Evolutionary conservation across 2,113 vertebrate species (phyloP), one percentile per base, ranked within the genome.

Genomic region (Sturnira hondurensis): DNA sequence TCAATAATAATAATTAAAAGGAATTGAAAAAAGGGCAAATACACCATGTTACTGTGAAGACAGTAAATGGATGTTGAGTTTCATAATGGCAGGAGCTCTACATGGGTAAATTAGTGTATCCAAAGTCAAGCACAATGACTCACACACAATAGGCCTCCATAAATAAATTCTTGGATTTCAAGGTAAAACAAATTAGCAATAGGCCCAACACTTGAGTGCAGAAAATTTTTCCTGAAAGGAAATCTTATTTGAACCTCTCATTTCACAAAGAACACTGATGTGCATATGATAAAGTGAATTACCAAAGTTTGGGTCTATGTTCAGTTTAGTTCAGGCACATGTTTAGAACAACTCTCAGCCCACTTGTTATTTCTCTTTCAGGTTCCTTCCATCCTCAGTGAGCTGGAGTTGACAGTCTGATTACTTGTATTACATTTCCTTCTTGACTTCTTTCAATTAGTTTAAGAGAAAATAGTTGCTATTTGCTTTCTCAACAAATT

Each of bases 391-490:
- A 52, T 20, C 0, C 33, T 67, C 76, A 92, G 11, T 3, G 70
- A 31, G 68, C 28, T 70, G 6, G 47, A 58, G 83, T 63, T 96
- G 74, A 83, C 68, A 68, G 41, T 78, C 45, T 16, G 24, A 67
- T 68, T 92, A 93, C 58, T 22, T 82, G 26, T 9, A 43, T 17
- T 86, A 3, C 7, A 20, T 85, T 94, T 95, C 83, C n/a, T 91
- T 77, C 65, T 24, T 77, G 50, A 3, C 11, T 93, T 45, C 22
- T n/a, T 86, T 10, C 85, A 96, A 93, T 81, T 96, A 94, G 52
- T 90, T 87, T 96, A 92, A 96, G 16, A 84, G 74, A 95, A 94
- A 93, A 90, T 96, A 81, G 58, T 70, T 94, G 41, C 45, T 81
- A 87, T 93, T 92, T 94, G 50, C 45, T 94, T 94, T 97, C 26